Conservation (phyloP, 2,797 vertebrate species). For the Parauchenoglanis ngamensis region DNA sequence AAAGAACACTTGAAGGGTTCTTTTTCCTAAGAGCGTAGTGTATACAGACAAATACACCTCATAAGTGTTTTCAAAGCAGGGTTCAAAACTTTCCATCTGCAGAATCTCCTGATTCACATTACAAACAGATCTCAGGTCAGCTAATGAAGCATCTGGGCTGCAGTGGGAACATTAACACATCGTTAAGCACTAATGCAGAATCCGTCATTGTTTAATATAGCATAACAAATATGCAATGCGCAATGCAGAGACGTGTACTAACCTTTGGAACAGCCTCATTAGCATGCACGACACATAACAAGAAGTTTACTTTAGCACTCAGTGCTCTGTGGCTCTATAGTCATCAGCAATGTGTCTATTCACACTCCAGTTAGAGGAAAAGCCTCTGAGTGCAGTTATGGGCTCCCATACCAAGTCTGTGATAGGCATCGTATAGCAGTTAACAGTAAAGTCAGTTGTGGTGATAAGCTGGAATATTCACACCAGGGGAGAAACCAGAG, state of each 20-base stretch:
- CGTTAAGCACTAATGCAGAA: constrained; percentile 24
- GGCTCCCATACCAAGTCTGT: not conserved
- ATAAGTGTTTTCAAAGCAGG: constrained; percentile 1
- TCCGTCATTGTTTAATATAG: constrained; percentile 34
- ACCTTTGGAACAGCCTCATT: not conserved
- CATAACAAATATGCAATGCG: constrained; percentile 24
- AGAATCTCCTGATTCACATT: constrained; percentile 28
- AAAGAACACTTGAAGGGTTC: not conserved
- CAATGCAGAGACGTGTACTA: constrained; percentile 24
- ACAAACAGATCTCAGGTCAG: constrained; percentile 27
- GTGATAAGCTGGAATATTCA: not conserved
- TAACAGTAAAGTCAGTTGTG: not conserved
- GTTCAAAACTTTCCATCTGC: constrained; percentile 20
- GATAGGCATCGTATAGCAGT: not conserved
- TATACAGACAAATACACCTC: constrained; percentile 17
- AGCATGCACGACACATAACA: constrained; percentile 20
- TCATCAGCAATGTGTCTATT: not conserved
- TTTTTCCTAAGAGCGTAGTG: constrained; percentile 1
- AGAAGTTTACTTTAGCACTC: constrained; percentile 19
- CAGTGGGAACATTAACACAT: constrained; percentile 25
- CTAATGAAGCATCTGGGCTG: constrained; percentile 23
- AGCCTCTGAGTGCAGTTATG: not conserved
- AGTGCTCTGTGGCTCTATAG: not conserved
- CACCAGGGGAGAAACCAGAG: not conserved
- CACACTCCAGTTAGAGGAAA: not conserved